A percentile compares a stretch with the other conserved stretches of the same genome.
Evolutionary conservation across 2,888 invertebrate species (phyloP).

Genomic region (Tenthredo livida): DNA sequence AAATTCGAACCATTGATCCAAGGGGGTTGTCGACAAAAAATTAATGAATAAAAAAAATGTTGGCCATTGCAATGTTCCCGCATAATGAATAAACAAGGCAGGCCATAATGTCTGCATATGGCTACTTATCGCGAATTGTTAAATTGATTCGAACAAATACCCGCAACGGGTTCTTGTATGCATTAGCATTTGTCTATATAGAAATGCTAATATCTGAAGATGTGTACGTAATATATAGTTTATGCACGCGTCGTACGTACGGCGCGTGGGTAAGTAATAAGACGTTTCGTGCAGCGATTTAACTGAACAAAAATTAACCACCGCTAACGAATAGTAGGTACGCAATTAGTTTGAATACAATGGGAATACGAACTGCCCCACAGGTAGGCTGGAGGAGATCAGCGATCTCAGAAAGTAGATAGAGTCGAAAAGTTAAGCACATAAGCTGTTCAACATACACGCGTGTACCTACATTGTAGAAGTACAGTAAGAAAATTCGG

Average conservation of each 20-base stretch:
- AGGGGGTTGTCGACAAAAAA: background rate
- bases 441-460: background rate
- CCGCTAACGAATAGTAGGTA: background rate
- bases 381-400: background rate
- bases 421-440: background rate
- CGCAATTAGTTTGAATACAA: slow-evolving; percentile 28
- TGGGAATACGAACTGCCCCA: background rate
- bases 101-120: background rate
- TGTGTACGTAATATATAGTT: background rate
- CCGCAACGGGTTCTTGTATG: background rate
- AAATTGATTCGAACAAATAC: background rate
- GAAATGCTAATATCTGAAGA: background rate
- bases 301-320: background rate
- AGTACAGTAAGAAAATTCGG: slow-evolving; percentile 30
- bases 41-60: background rate
- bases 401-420: background rate
- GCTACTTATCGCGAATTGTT: background rate
- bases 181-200: background rate
- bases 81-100: background rate
- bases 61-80: background rate
- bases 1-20: no score
- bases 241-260: slow-evolving; percentile 14
- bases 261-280: slow-evolving; percentile 26
- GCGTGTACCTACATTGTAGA: background rate
- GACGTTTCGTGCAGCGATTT: slow-evolving; percentile 17